phyloP scores from a whole-genome alignment of 2,113 vertebrate genomes.

The Ictalurus furcatus region DNA sequence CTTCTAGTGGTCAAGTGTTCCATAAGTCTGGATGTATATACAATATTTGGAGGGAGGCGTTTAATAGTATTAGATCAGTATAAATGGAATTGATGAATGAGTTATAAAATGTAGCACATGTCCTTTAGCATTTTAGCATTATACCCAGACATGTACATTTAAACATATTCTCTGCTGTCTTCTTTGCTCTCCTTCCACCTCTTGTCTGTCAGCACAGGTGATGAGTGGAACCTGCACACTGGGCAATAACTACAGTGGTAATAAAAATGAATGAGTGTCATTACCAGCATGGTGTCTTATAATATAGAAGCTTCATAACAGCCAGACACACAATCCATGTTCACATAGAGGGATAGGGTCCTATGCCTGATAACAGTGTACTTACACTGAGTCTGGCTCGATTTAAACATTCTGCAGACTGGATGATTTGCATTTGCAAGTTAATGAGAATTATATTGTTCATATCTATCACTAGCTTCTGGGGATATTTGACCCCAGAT shows the following conservation, averaged over 20 bases:
- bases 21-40: not conserved
- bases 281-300: conserved; percentile 54
- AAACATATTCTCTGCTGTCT: not conserved
- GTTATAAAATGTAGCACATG: not conserved
- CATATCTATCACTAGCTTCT: not conserved
- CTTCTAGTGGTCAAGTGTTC: not conserved
- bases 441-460: not conserved
- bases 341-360: not conserved
- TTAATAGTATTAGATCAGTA: not conserved
- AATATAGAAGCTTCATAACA: conserved; percentile 59
- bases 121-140: not conserved
- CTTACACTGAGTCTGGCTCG: not conserved
- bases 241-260: conserved; percentile 56
- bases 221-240: conserved; percentile 54
- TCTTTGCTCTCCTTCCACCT: conserved; percentile 50
- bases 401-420: not conserved
- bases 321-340: conserved; percentile 44
- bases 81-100: not conserved
- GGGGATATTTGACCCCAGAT: not conserved
- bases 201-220: conserved; percentile 26
- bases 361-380: not conserved
- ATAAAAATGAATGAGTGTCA: conserved; percentile 71
- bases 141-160: not conserved
- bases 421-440: not conserved
- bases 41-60: not conserved